Evolutionary conservation across 1,140 invertebrate species (phyloP).

Genomic region (Dinothrombium tinctorium): DNA sequence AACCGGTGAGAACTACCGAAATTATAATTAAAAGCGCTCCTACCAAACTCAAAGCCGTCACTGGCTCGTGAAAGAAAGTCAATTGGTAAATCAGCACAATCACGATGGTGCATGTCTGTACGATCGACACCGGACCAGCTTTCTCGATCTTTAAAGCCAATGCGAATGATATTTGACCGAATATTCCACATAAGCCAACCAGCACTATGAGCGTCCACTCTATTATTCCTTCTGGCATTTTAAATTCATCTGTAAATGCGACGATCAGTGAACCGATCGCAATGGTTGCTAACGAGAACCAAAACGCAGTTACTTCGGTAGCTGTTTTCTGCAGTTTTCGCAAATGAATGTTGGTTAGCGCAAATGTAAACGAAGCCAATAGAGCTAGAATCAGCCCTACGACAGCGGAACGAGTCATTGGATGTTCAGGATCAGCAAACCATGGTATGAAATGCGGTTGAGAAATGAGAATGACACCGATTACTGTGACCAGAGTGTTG

Average conservation of each 20-base stretch:
- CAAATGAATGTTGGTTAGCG: background rate
- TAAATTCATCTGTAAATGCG: background rate
- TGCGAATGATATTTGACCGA: background rate
- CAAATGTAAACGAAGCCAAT: background rate
- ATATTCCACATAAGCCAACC: background rate
- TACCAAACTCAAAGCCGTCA: constrained; percentile 3
- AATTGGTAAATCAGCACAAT: constrained; percentile 39
- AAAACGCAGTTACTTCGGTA: constrained; percentile 37
- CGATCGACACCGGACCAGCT: constrained; percentile 64
- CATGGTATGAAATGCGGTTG: background rate
- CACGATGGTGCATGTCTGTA: constrained; percentile 61
- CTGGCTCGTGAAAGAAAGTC: constrained; percentile 5
- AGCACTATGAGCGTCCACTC: background rate
- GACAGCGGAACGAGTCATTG: background rate
- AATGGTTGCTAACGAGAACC: constrained; percentile 25
- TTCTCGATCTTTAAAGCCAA: constrained; percentile 30
- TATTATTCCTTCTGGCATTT: background rate
- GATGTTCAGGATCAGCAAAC: background rate
- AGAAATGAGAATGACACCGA: constrained; percentile 27
- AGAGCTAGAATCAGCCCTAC: background rate
- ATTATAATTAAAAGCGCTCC: constrained; percentile 2
- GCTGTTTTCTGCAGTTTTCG: constrained; percentile 56
- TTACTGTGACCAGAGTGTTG: constrained; percentile 24
- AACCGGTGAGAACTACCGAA: constrained; percentile 1
- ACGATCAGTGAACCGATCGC: background rate